Base-by-base conservation (phyloP, 2,797 vertebrate genomes). In the Pangasius macronema region DNA sequence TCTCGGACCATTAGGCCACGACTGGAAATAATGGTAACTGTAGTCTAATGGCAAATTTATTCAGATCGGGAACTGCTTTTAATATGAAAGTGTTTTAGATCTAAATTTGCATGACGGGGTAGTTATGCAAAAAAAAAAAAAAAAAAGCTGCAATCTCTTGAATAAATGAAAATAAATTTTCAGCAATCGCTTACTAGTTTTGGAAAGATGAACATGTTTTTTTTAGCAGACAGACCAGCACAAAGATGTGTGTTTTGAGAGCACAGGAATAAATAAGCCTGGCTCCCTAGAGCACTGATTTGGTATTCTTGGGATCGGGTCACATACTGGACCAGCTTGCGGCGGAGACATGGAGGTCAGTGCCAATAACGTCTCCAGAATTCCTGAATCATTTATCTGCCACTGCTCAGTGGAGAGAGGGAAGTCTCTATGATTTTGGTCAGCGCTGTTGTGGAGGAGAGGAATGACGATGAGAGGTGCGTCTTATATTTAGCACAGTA, bases 371-470 rank as follows among this genome's bases (percentile, higher is more conserved):
- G 67, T 72, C 72, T 84, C 22, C 22, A 13, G 33, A 84, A 84
- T 42, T 59, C 53, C 65, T 84, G 30, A 84, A 84, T 84, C 51
- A 84, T 84, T 84, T 27, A 55, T 72, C 49, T 70, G 63, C 82
- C 30, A 53, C 18, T 70, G 46, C 46, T 68, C 46, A 67, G 61
- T 65, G 33, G 30, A 27, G n/a, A 30, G 27, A 65, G 6, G 39
- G 9, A 83, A 30, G 42, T 83, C 39, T 22, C 81, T 83, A 22
- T 49, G 39, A 65, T 49, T 49, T 67, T 65, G 39, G 36, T 61
- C 30, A 81, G 55, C 11, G 24, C 57, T 65, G 39, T 10, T 82
- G 39, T 20, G 14, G 59, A 39, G 18, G 24, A 55, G 36, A 55
- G 30, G 20, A 84, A 70, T 10, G 39, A 20, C 6, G 18, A 63